A percentile compares a stretch with the other conserved stretches of the same genome.
Evolutionary conservation across 2,113 vertebrate species (phyloP).

Genomic region (Phaethornis superciliosus): DNA sequence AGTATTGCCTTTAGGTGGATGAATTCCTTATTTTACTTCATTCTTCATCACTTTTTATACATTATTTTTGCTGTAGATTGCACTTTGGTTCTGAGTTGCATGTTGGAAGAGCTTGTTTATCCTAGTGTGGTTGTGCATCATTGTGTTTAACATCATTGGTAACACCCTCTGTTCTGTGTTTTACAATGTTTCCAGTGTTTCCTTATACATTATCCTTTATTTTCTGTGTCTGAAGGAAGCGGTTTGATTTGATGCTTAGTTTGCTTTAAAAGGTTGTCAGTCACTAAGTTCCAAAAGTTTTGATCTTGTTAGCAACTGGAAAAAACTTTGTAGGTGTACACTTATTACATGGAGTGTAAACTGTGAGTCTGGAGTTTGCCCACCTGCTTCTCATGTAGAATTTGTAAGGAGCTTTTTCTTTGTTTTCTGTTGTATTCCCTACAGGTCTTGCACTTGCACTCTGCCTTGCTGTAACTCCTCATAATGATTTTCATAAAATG

Average conservation of each 20-base stretch:
- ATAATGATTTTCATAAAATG: background rate
- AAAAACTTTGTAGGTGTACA: background rate
- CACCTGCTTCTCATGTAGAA: background rate
- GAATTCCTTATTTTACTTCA: background rate
- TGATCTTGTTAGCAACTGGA: background rate
- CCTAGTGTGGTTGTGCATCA: background rate
- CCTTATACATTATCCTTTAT: background rate
- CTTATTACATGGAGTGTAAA: background rate
- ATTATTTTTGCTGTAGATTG: background rate
- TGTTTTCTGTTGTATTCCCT: background rate
- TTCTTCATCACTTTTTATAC: background rate
- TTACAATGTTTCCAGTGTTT: background rate
- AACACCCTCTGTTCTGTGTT: background rate
- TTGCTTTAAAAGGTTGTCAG: background rate
- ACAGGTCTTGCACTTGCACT: background rate
- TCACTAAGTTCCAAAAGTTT: background rate
- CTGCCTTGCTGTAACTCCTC: background rate
- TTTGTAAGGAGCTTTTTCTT: background rate
- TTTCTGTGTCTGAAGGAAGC: background rate
- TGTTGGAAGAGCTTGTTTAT: background rate
- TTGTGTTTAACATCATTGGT: background rate
- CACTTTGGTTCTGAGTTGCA: background rate
- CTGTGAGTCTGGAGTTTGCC: background rate
- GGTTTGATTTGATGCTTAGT: background rate
- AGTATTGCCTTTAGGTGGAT: background rate